These are phyloP conservation scores for Geophilus truncorum DNA, from an alignment of 2,888 invertebrate genomes.

Conservation along the genomic window DNA sequence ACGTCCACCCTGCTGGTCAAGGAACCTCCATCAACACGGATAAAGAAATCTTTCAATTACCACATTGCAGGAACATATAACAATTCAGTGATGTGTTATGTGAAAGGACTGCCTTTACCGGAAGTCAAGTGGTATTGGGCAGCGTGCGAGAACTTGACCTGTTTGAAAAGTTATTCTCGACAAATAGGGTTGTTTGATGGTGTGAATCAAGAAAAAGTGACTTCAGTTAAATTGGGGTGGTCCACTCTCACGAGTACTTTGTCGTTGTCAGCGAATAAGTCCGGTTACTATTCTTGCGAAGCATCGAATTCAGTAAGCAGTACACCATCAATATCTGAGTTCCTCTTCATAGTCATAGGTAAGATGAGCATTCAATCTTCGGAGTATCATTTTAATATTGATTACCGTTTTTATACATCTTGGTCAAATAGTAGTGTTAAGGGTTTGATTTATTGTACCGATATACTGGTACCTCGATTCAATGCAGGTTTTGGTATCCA, in stretches of 20 bases:
- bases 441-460: no score
- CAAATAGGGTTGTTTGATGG: not conserved
- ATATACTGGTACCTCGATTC: no score
- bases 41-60: not conserved
- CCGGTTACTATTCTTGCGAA: not conserved
- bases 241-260: not conserved
- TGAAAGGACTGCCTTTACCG: not conserved
- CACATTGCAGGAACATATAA: not conserved
- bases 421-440: no score
- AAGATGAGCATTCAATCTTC: not conserved
- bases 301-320: not conserved
- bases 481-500: no score
- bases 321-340: not conserved
- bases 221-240: no score
- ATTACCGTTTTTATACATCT: no score
- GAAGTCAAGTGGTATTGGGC: not conserved
- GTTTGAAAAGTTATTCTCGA: not conserved
- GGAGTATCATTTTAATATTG: no score
- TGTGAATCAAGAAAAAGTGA: not conserved
- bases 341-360: not conserved
- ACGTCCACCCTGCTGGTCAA: not conserved
- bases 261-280: not conserved
- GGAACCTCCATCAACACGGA: not conserved
- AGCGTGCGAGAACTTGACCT: not conserved
- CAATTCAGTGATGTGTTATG: not conserved